These are phyloP conservation scores for Cranoglanis bouderius DNA, from an alignment of 2,113 vertebrate species.

Conservation along the genomic window DNA sequence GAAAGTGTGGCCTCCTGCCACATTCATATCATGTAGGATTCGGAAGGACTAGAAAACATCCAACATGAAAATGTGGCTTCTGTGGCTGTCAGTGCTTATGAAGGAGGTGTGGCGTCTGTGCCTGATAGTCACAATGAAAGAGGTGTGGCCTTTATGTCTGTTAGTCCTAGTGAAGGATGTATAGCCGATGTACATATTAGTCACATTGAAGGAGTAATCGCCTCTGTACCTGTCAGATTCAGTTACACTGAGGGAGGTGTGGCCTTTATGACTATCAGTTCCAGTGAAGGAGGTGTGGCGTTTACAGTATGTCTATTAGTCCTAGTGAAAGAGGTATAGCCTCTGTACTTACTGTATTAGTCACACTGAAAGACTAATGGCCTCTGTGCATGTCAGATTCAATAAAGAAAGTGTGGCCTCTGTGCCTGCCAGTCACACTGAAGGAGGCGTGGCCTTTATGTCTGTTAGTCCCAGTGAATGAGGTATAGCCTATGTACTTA, in stretches of 20 bases:
- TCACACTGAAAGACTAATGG: background rate
- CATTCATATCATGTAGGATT: background rate
- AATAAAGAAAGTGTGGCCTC: too few species aligned
- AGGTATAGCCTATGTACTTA: background rate
- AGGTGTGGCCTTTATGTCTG: background rate
- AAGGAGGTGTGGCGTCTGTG: background rate
- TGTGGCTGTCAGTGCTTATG: background rate
- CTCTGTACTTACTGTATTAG: background rate
- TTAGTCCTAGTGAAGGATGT: background rate
- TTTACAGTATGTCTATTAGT: background rate
- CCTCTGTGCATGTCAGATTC: too few species aligned
- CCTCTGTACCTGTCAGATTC: background rate
- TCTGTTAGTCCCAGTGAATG: background rate
- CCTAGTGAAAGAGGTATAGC: background rate
- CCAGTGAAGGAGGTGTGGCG: background rate
- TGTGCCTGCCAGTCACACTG: too few species aligned
- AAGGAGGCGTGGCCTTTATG: background rate
- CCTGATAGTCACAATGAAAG: background rate
- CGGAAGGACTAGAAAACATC: background rate
- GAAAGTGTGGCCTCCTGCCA: background rate
- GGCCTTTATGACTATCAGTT: background rate
- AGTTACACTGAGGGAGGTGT: background rate
- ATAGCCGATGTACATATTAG: background rate
- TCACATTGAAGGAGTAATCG: background rate
- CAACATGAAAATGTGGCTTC: background rate